Base-by-base conservation (phyloP, 2,113 vertebrate species). In the Hylia prasina region DNA sequence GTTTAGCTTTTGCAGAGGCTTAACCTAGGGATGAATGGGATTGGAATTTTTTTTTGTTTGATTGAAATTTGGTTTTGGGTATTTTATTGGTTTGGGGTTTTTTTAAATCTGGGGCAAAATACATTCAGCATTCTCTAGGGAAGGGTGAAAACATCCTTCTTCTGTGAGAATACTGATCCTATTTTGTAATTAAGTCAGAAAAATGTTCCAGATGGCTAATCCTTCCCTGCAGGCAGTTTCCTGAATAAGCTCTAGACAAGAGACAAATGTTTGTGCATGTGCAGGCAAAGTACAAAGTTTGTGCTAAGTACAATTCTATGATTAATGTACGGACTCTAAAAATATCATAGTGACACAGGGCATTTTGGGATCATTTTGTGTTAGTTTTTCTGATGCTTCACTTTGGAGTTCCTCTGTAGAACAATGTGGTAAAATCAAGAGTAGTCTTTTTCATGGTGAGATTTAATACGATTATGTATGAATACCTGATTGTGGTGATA, bases 171-270 rank as follows among this genome's bases (percentile, higher is more conserved):
- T 31, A 81, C 68, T 0, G 0, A 78, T 75, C 35, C 54, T 83
- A 35, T 94, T 83, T 90, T 44, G 20, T 94, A 81, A 92, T 73
- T 63, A 83, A 88, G 71, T 88, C 44, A 71, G 72, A 81, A 88
- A 47, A 69, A 92, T 70, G 35, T 93, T 75, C 48, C 72, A 66
- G 51, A 68, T 83, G 85, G 93, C 47, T 88, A 81, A 73, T 94
- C 72, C 40, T 95, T 95, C 76, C 93, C 88, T 92, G 72, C 88
- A 89, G 93, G 86, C 90, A 82, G 65, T 83, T 87, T 90, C 48
- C 61, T n/a, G 64, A 85, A 83, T 75, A 86, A 93, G 68, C 58
- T 93, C 39, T 78, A 75, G 82, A 87, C 58, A 79, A 89, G 44
- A 86, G 42, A 73, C 1, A 13, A 90, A 51, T 44, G 63, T 85